Percentiles rank a stretch among this genome's conserved stretches.
Conservation (phyloP, 2,797 vertebrate species). For the Anguilla anguilla region DNA sequence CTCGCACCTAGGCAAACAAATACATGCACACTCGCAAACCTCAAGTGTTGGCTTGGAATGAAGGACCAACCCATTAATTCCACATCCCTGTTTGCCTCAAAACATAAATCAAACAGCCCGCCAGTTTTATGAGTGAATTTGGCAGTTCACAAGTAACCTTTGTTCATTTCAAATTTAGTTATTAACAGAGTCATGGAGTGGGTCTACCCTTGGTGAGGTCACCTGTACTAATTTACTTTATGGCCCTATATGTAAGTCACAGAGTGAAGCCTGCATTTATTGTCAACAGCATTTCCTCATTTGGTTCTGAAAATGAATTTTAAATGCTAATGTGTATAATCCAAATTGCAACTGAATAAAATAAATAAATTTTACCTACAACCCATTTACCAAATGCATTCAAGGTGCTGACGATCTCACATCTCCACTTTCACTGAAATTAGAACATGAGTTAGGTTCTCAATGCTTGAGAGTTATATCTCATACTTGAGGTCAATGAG, state of each 20-base stretch:
- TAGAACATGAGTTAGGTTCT: no score
- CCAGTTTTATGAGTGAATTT: neutral
- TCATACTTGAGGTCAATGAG: no score
- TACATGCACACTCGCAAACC: neutral
- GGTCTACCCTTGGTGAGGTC: neutral
- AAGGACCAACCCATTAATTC: neutral
- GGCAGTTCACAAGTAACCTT: neutral
- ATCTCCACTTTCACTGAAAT: no score
- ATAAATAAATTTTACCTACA: no score
- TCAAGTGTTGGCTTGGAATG: neutral
- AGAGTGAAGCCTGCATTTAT: slow-evolving; percentile 1
- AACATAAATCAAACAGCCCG: slow-evolving; percentile 1
- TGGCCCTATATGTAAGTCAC: neutral
- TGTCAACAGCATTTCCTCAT: neutral
- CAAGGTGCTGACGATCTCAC: no score
- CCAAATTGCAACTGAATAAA: no score
- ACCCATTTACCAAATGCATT: no score
- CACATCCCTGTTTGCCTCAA: slow-evolving; percentile 5
- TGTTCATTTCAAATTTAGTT: slow-evolving; percentile 6
- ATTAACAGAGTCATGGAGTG: neutral
- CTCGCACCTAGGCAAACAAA: neutral
- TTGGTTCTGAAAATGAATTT: neutral
- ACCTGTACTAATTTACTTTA: neutral
- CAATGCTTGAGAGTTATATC: no score
- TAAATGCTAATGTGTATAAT: no score